phyloP scores from a whole-genome alignment of 2,888 invertebrate genomes.

The Heliconius hortense region DNA sequence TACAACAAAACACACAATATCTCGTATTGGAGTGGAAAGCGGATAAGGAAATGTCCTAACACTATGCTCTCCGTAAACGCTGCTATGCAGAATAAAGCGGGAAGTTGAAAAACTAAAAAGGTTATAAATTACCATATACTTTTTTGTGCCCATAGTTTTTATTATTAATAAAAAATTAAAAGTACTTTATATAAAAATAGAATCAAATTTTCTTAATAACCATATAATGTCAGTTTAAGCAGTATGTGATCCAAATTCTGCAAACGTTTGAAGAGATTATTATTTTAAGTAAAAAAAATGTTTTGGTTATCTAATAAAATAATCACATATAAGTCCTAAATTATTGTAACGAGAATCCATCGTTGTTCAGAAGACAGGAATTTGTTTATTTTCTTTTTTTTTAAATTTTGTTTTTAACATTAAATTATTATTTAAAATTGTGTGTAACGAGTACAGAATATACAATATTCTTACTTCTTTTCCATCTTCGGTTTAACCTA shows the following conservation, averaged over 20 bases:
- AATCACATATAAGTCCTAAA: neutral
- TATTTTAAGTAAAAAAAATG: neutral
- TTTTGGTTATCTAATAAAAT: too few relatives aligned
- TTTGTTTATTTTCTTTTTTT: too few relatives aligned
- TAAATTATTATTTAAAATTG: neutral
- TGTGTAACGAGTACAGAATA: neutral
- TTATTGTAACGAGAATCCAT: neutral
- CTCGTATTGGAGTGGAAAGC: too few relatives aligned
- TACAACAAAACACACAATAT: too few relatives aligned
- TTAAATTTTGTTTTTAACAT: neutral
- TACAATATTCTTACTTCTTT: neutral
- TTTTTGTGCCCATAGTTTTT: neutral
- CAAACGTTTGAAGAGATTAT: neutral
- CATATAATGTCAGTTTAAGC: neutral
- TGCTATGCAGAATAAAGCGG: too few relatives aligned
- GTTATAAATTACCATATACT: neutral
- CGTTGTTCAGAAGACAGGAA: too few relatives aligned
- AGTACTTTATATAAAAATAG: neutral
- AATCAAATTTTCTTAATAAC: neutral
- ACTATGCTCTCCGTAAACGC: too few relatives aligned
- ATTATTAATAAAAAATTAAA: neutral
- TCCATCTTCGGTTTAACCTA: constrained; percentile 14
- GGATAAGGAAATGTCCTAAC: too few relatives aligned
- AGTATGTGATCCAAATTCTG: neutral
- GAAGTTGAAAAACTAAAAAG: too few relatives aligned